Evolutionary conservation across 2,113 vertebrate genomes (phyloP).

Genomic region (Thamnophis sirtalis): DNA sequence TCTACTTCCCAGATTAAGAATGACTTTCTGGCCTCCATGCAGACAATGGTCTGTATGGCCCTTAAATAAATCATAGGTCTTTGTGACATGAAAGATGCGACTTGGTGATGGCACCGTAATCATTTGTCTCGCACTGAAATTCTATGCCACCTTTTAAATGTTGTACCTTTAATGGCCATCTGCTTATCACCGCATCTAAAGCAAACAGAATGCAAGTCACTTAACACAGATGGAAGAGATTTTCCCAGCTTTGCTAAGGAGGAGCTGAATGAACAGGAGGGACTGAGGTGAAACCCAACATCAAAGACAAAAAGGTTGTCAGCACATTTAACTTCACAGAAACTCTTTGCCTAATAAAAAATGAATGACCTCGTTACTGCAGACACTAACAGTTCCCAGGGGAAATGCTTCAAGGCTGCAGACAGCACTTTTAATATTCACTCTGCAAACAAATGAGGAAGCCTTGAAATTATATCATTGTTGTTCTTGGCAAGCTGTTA

Average conservation of each 20-base stretch:
- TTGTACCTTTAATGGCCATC: conserved; percentile 56
- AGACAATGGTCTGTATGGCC: conserved; percentile 45
- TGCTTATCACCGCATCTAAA: conserved; percentile 64
- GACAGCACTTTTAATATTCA: conserved; percentile 69
- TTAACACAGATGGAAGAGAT: conserved; percentile 58
- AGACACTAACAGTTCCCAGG: conserved; percentile 71
- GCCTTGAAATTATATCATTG: conserved; percentile 65
- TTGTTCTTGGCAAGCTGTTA: conserved; percentile 66
- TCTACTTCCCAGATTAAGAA: neutral
- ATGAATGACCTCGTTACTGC: conserved; percentile 68
- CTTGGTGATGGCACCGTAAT: conserved; percentile 57
- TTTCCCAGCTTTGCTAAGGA: conserved; percentile 43
- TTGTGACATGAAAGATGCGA: conserved; percentile 37
- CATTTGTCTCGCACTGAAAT: conserved; percentile 53
- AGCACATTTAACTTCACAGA: conserved; percentile 73
- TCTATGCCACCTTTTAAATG: conserved; percentile 40
- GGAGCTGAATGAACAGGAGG: conserved; percentile 66
- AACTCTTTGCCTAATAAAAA: conserved; percentile 74
- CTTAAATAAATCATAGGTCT: conserved; percentile 39
- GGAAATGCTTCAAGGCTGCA: conserved; percentile 56
- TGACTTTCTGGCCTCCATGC: conserved; percentile 27
- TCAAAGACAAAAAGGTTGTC: conserved; percentile 71
- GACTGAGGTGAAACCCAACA: conserved; percentile 70
- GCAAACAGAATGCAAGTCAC: conserved; percentile 67
- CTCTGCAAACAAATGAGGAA: conserved; percentile 70